Percentiles rank a stretch among this genome's conserved stretches.
These are phyloP conservation scores for Hemistola chrysoprasaria DNA, from an alignment of 2,888 invertebrate species.

Conservation along the genomic window DNA sequence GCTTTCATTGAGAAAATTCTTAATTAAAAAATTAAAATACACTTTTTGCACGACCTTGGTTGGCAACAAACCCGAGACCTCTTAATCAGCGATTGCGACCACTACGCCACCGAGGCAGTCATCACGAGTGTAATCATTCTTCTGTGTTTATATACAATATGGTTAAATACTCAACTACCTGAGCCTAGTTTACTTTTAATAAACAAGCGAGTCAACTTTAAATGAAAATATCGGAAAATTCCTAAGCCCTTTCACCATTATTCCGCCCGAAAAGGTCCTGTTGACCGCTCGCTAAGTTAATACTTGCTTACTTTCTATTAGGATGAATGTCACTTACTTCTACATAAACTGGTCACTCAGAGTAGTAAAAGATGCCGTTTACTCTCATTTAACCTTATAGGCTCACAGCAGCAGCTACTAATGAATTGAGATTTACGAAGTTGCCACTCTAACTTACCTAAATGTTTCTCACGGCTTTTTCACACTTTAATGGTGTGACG, in stretches of 20 bases:
- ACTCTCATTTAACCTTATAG: conserved; percentile 59
- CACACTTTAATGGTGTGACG: neutral
- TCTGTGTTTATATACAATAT: too few species aligned
- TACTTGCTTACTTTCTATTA: conserved; percentile 42
- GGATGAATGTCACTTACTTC: conserved; percentile 62
- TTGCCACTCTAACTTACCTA: conserved; percentile 30
- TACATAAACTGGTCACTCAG: conserved; percentile 65
- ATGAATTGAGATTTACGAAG: conserved; percentile 48
- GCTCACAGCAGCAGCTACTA: conserved; percentile 31
- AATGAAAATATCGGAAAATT: conserved; percentile 24
- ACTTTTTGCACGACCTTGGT: too few species aligned
- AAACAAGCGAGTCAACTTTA: conserved; percentile 15
- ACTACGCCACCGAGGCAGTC: too few species aligned
- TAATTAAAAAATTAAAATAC: too few species aligned
- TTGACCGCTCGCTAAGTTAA: conserved; percentile 24
- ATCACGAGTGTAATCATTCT: too few species aligned
- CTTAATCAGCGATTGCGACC: too few species aligned
- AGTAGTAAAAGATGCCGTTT: conserved; percentile 53
- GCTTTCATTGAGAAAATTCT: too few species aligned
- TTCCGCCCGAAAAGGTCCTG: conserved; percentile 19
- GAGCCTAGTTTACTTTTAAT: conserved; percentile 12
- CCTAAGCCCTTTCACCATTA: conserved; percentile 22
- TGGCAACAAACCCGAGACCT: too few species aligned
- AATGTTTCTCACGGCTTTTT: conserved; percentile 20
- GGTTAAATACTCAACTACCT: neutral